Evolutionary conservation across 1,140 invertebrate genomes (phyloP), one percentile per base, ranked within the genome.

Genomic region (Epicauta chinensis): DNA sequence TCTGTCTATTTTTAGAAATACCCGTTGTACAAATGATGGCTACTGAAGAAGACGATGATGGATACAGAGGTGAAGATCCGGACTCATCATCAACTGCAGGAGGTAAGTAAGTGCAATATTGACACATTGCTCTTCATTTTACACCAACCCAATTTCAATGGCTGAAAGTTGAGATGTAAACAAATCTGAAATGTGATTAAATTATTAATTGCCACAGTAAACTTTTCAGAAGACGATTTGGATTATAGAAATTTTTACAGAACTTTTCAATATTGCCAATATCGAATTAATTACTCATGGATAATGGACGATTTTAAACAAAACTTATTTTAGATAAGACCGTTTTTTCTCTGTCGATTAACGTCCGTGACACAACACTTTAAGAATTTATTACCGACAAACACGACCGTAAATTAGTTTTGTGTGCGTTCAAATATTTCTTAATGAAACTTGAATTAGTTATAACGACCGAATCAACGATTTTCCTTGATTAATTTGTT

Each of bases 11-110:
- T 71, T 37, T 64, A 81, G 78, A 75, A 68, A 80, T 78, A 62
- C 78, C 79, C 13, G 71, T 76, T 51, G 71, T 80, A 31, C 77
- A 80, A 64, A 79, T 78, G 37, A 77, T 79, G 59, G 77, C 77
- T 16, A 78, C 75, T 6, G 78, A 77, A 41, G 74, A 77, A 36
- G 75, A 78, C 16, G 75, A 78, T 55, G 74, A 72, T 50, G 72
- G 70, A 1, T 71, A 76, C 47, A 34, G 32, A 11, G 32, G 12
- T 34, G 57, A 55, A 17, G 61, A 62, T 7, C 69, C 69, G 59
- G 65, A 73, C 23, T 47, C 59, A 16, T 71, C 74, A 29, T 56
- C 69, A 23, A 64, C 68, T 34, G 66, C 65, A 51, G 66, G 68
- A 62, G 75, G 75, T 77, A 68, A 76, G 75, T 73, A 62, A 64